phyloP scores from a whole-genome alignment of 2,113 vertebrate genomes.

The Scytalopus superciliaris region DNA sequence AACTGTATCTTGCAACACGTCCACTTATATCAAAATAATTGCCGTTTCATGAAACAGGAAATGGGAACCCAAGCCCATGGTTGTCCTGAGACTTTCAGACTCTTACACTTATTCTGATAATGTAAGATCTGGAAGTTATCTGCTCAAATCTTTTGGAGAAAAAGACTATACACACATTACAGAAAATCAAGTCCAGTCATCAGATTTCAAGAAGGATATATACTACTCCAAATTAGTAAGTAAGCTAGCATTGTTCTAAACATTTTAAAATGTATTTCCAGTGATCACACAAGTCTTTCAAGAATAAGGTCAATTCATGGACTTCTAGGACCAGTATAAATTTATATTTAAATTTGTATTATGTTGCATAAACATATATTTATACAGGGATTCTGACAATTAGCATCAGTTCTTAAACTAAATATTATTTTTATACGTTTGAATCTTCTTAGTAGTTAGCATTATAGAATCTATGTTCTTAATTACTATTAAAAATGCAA shows the following conservation, averaged over 20 bases:
- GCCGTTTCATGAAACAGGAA: not conserved
- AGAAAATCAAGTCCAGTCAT: not conserved
- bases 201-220: not conserved
- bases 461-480: not conserved
- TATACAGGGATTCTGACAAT: not conserved
- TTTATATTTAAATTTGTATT: not conserved
- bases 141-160: not conserved
- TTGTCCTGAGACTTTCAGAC: not conserved
- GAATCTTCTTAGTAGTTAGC: not conserved
- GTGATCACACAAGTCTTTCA: not conserved
- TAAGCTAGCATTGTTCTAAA: not conserved
- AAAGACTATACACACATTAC: accelerated
- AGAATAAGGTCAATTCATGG: not conserved
- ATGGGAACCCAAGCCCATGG: not conserved
- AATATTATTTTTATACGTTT: not conserved
- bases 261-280: not conserved
- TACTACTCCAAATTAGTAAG: not conserved
- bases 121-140: not conserved
- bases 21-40: not conserved
- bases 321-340: not conserved
- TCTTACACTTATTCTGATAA: not conserved
- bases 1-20: not conserved
- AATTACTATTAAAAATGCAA: not conserved
- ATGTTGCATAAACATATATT: not conserved
- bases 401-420: not conserved